These are phyloP conservation scores for Orestias chungarensis DNA, from an alignment of 2,797 vertebrate genomes.

Conservation along the genomic window DNA sequence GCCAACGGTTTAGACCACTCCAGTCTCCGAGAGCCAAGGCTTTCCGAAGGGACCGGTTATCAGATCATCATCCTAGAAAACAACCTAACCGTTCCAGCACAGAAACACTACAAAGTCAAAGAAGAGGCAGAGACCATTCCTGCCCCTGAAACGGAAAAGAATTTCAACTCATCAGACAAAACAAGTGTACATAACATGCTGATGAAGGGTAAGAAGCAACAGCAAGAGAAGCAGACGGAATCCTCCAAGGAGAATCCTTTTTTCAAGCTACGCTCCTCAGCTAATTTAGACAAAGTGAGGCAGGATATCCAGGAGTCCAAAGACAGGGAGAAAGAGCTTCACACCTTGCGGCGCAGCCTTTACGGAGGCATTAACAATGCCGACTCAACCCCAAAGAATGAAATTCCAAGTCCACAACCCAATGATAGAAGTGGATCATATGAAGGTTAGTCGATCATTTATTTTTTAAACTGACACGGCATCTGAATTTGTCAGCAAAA, in stretches of 20 bases:
- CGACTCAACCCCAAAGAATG: conserved; percentile 39
- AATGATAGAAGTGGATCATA: conserved; percentile 29
- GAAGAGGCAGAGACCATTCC: conserved; percentile 15
- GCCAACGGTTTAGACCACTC: conserved; percentile 1
- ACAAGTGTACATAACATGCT: conserved; percentile 3
- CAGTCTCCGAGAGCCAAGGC: conserved; percentile 42
- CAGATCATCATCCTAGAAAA: conserved; percentile 78
- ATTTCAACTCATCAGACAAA: conserved; percentile 9
- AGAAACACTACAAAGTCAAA: conserved; percentile 24
- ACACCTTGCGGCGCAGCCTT: conserved; percentile 78
- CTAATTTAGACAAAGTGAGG: conserved; percentile 76
- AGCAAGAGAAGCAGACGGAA: conserved; percentile 31
- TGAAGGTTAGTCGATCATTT: conserved; percentile 65
- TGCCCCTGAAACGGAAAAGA: conserved; percentile 28
- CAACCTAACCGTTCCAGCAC: conserved; percentile 36
- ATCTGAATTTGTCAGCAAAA: neutral
- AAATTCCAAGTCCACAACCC: conserved; percentile 19
- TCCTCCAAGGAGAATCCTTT: conserved; percentile 77
- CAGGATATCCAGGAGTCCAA: conserved; percentile 83
- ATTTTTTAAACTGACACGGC: neutral
- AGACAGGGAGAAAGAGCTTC: conserved; percentile 84
- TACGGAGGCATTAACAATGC: conserved; percentile 68
- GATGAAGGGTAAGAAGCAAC: conserved; percentile 15
- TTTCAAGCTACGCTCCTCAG: conserved; percentile 79
- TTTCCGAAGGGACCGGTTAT: conserved; percentile 56